phyloP scores from a whole-genome alignment of 2,113 vertebrate genomes.

The Gulo gulo region DNA sequence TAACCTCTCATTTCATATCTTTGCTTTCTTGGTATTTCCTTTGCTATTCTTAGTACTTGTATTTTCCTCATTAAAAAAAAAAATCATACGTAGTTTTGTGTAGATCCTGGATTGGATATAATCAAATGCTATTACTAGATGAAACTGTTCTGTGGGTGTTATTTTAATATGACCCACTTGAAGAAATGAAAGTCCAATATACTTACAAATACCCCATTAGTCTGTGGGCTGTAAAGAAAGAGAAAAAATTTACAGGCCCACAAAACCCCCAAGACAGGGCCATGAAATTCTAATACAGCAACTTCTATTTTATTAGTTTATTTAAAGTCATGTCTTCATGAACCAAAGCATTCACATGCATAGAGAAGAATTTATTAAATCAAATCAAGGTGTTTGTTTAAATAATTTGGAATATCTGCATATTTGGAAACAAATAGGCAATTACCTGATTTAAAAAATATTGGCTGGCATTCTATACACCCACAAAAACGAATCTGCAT shows the following conservation, averaged over 20 bases:
- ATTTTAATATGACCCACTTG: background rate
- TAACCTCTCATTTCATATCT: accelerated
- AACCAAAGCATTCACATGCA: background rate
- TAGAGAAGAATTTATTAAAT: background rate
- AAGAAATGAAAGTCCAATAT: slow-evolving; percentile 9
- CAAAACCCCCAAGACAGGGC: slow-evolving; percentile 30
- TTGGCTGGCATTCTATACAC: background rate
- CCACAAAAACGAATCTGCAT: accelerated
- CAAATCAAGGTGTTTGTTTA: background rate
- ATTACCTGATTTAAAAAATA: background rate
- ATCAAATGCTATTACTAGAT: background rate
- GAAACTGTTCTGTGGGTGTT: background rate
- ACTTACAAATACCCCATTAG: slow-evolving; percentile 27
- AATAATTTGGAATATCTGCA: background rate
- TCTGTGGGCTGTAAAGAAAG: background rate
- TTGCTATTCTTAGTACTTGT: background rate
- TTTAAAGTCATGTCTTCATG: slow-evolving; percentile 36
- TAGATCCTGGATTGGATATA: background rate
- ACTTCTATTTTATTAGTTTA: slow-evolving; percentile 41
- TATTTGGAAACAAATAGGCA: background rate
- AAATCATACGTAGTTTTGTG: background rate
- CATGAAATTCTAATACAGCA: background rate
- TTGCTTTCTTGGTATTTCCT: background rate
- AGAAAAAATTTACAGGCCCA: slow-evolving; percentile 45
- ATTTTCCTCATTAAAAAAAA: background rate